Evolutionary conservation across 1,140 invertebrate species (phyloP).

Genomic region (Hypsibius dujardini): DNA sequence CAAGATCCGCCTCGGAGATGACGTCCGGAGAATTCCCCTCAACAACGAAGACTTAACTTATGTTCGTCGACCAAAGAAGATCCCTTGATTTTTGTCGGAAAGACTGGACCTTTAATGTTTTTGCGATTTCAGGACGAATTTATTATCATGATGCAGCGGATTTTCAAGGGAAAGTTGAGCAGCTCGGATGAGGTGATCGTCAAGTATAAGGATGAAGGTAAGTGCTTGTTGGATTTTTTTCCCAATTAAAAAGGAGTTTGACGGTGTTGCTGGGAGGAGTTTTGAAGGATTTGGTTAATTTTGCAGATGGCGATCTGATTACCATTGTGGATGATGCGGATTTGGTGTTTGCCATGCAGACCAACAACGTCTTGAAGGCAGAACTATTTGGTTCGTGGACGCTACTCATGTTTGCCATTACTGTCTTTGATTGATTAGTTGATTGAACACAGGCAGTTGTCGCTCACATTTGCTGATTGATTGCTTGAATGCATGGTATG

Average conservation of each 20-base stretch:
- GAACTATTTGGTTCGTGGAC: slow-evolving; percentile 39
- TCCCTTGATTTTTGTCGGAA: too few species aligned
- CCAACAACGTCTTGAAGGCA: slow-evolving; percentile 48
- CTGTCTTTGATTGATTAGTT: too few species aligned
- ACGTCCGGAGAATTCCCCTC: slow-evolving; percentile 51
- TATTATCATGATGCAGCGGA: slow-evolving; percentile 56
- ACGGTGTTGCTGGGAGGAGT: slow-evolving; percentile 11
- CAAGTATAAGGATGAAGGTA: slow-evolving; percentile 58
- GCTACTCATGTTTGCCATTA: background rate
- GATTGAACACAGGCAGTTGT: too few species aligned
- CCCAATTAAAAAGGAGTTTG: slow-evolving; percentile 17
- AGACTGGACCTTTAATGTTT: too few species aligned
- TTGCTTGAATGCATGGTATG: too few species aligned
- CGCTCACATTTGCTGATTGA: too few species aligned
- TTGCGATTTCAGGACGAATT: slow-evolving; percentile 40
- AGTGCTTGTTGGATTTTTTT: too few species aligned
- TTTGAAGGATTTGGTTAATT: background rate
- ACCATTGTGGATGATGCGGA: slow-evolving; percentile 57
- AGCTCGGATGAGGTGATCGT: slow-evolving; percentile 50
- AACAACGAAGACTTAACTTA: slow-evolving; percentile 60
- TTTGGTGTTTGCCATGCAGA: slow-evolving; percentile 52
- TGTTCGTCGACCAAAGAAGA: slow-evolving; percentile 20
- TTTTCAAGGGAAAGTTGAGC: slow-evolving; percentile 47
- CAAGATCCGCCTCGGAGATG: slow-evolving; percentile 49
- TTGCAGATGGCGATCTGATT: slow-evolving; percentile 52